These are phyloP conservation scores for Pachypanchax playfairii DNA, from an alignment of 2,113 vertebrate genomes.

Conservation along the genomic window DNA sequence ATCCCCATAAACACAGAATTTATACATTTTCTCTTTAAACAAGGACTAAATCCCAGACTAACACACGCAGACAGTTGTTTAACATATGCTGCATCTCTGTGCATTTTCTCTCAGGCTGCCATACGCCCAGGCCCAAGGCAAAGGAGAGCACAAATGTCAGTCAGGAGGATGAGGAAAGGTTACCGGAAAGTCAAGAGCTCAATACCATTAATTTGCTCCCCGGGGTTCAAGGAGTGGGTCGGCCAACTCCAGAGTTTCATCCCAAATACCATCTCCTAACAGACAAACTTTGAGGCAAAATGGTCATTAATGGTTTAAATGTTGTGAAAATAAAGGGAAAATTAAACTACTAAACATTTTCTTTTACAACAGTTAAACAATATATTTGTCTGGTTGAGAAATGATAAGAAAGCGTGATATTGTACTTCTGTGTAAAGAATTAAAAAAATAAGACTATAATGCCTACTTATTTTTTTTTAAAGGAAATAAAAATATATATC, in stretches of 20 bases:
- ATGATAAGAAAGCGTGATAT: not conserved
- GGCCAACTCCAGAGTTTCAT: conserved; percentile 51
- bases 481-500: no score
- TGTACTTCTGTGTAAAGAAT: not conserved
- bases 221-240: conserved; percentile 53
- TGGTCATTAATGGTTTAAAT: conserved; percentile 10
- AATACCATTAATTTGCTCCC: conserved; percentile 78
- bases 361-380: not conserved
- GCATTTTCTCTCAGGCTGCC: conserved; percentile 53
- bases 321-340: not conserved
- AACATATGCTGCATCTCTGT: conserved; percentile 69
- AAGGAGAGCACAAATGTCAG: conserved; percentile 79
- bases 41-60: conserved; percentile 24
- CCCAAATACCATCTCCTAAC: conserved; percentile 58
- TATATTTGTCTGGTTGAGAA: not conserved
- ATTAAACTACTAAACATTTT: conserved; percentile 4
- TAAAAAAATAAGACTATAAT: no score
- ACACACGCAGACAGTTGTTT: conserved; percentile 57
- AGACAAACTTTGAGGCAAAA: conserved; percentile 26
- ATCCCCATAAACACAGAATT: conserved; percentile 25
- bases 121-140: conserved; percentile 70
- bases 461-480: no score
- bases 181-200: conserved; percentile 66
- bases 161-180: conserved; percentile 75
- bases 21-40: conserved; percentile 38